Conservation (phyloP, 1,140 invertebrate genomes). For the Cryptotermes secundus region DNA sequence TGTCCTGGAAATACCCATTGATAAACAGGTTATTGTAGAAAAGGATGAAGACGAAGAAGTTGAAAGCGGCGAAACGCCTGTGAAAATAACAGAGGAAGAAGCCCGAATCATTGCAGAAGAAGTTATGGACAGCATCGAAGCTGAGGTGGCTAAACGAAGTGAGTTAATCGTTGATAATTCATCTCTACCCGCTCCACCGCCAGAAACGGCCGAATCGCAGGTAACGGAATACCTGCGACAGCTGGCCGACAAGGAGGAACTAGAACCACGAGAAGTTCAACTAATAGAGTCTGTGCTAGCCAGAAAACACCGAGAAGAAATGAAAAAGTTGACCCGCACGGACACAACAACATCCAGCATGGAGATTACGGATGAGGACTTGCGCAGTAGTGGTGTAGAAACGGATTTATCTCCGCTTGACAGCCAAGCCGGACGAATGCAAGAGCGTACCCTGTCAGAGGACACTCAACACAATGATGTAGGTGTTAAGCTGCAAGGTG, state of each 20-base stretch:
- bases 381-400: slow-evolving; percentile 62
- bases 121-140: slow-evolving; percentile 56
- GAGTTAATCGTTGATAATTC: slow-evolving; percentile 36
- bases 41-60: slow-evolving; percentile 45
- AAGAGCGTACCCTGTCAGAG: slow-evolving; percentile 41
- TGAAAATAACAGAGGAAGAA: slow-evolving; percentile 44
- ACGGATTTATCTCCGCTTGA: slow-evolving; percentile 62
- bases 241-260: slow-evolving; percentile 48
- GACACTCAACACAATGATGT: slow-evolving; percentile 22
- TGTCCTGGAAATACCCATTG: slow-evolving; percentile 43
- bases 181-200: slow-evolving; percentile 35
- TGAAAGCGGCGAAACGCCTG: slow-evolving; percentile 32
- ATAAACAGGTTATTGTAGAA: slow-evolving; percentile 44
- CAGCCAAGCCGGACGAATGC: slow-evolving; percentile 48
- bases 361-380: slow-evolving; percentile 69
- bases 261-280: slow-evolving; percentile 50
- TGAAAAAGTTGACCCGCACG: slow-evolving; percentile 48
- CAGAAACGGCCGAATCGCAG: slow-evolving; percentile 43
- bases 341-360: slow-evolving; percentile 62
- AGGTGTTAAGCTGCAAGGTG: neutral
- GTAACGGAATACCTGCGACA: slow-evolving; percentile 51
- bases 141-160: slow-evolving; percentile 50
- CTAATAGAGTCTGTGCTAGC: slow-evolving; percentile 53
- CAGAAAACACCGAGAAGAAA: slow-evolving; percentile 49
- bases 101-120: slow-evolving; percentile 52